Base-by-base conservation (phyloP, 2,888 invertebrate genomes). In the Morinoia aosen region DNA sequence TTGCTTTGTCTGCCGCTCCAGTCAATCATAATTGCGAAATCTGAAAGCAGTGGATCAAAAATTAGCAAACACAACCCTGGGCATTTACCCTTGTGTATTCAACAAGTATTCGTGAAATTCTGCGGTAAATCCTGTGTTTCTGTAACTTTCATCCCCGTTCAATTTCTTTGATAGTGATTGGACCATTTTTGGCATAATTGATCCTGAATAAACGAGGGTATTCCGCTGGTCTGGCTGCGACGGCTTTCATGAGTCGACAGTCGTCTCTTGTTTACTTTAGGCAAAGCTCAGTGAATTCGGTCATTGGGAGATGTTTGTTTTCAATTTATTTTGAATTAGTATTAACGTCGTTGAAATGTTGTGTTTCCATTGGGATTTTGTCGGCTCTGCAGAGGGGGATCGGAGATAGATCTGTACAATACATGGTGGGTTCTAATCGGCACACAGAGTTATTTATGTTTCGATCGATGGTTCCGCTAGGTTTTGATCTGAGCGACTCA, bases 271-370 rank as follows among this genome's bases (percentile, higher is more conserved):
- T 90, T 90, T 90, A 90, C 90, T 14, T 90, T 90, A 90, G 48
- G 40, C 90, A 90, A 90, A 90, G 90, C 90, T 90, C 90, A 40
- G 90, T 90, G 90, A 90, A 90, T 76, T 90, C 90, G 12, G 39
- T 48, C 90, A 90, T 90, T 48, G 90, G 19, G 90, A 39, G 90
- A 90, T 90, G 90, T 90, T 90, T 39, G 90, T 90, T 90, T 90
- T 90, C 90, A 90, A 90, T 90, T 90, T 90, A 90, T 90, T 90
- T 90, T 25, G 90, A 90, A 90, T 90, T 40, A 48, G 90, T 90
- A 90, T 90, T 90, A 90, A 48, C 90, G 90, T 90, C 90, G 90
- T 48, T 90, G 90, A 90, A 90, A 90, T 90, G 90, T 48, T 90
- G 90, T 90, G 90, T 90, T 90, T 90, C 90, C 90, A 90, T 90